Evolutionary conservation across 1,140 invertebrate genomes (phyloP).

Genomic region (Trissolcus basalis): DNA sequence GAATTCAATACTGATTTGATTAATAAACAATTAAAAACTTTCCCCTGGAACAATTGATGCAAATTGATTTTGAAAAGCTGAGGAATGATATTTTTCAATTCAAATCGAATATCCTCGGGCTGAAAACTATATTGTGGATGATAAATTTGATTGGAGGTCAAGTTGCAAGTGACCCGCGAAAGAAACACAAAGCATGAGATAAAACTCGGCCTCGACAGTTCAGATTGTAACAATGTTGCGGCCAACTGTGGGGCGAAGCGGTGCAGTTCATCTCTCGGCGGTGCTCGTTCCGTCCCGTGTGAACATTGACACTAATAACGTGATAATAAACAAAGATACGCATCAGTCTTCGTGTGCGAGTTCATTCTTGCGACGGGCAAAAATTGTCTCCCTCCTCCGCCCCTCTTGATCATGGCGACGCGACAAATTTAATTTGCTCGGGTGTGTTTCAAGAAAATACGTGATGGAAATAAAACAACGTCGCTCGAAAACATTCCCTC

Average conservation of each 20-base stretch:
- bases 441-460: constrained; percentile 12
- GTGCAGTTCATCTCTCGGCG: constrained; percentile 64
- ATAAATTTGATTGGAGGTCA: no score
- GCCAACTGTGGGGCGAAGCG: constrained; percentile 65
- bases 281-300: constrained; percentile 49
- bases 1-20: not conserved
- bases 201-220: no score
- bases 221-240: constrained; percentile 28
- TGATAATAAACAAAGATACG: constrained; percentile 71
- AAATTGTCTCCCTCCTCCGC: not conserved
- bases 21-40: no score
- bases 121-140: no score
- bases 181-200: constrained; percentile 2
- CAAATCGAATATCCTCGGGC: no score
- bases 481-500: no score
- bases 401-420: not conserved
- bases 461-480: constrained; percentile 19
- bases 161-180: constrained; percentile 2
- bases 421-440: constrained; percentile 37
- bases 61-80: no score
- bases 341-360: constrained; percentile 36
- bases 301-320: constrained; percentile 67
- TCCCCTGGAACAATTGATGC: no score
- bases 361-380: constrained; percentile 8
- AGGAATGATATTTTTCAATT: no score